Conservation (phyloP, 2,888 invertebrate genomes). For the Polymixis lichenea region DNA sequence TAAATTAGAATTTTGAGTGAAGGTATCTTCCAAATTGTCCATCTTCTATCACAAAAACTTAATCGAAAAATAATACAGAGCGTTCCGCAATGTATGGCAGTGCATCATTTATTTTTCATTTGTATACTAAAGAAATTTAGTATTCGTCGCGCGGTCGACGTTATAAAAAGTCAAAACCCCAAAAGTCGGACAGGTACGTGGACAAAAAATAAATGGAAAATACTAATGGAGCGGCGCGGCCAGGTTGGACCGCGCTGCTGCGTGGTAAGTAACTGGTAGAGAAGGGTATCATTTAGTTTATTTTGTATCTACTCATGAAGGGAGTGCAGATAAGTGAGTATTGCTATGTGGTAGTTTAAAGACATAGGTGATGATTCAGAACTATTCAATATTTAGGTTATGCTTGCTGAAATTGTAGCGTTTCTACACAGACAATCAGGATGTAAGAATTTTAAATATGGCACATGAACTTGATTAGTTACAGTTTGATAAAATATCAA, state of each 20-base stretch:
- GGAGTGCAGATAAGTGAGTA: neutral
- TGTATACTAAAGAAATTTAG: constrained; percentile 86
- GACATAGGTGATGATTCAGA: neutral
- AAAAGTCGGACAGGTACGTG: constrained; percentile 90
- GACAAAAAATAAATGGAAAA: constrained; percentile 91
- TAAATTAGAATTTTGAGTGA: constrained; percentile 37
- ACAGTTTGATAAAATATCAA: constrained; percentile 12
- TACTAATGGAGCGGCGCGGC: constrained; percentile 89
- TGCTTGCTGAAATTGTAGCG: neutral
- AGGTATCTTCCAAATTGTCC: constrained; percentile 22
- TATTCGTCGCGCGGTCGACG: constrained; percentile 88
- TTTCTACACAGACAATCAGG: neutral
- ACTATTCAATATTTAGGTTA: neutral
- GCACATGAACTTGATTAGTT: constrained; percentile 2
- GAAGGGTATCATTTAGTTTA: constrained; percentile 30
- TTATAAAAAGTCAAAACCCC: constrained; percentile 88
- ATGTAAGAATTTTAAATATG: neutral
- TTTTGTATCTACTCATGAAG: constrained; percentile 4
- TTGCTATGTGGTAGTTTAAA: neutral
- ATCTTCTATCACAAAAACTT: constrained; percentile 73
- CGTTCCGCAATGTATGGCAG: constrained; percentile 78
- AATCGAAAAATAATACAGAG: constrained; percentile 84
- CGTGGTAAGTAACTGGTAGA: constrained; percentile 77
- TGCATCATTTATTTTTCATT: constrained; percentile 88
- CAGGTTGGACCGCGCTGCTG: constrained; percentile 81